Base-by-base conservation (phyloP, 2,888 invertebrate species). In the Aleiodes leptofemur region DNA sequence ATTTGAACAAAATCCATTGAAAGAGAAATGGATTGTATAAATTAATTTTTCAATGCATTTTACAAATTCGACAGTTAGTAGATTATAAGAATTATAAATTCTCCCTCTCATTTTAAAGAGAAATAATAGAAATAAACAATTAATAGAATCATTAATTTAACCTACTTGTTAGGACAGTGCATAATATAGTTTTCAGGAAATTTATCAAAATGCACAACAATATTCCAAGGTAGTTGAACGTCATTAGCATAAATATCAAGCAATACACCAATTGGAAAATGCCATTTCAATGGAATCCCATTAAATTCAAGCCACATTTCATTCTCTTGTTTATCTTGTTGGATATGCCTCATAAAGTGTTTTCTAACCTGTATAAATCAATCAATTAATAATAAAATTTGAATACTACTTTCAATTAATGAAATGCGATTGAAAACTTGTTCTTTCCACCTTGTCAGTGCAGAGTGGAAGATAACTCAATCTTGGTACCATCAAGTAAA, bases 251-350 rank as follows among this genome's bases (percentile, higher is more conserved):
- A 91, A 77, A 98, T 90, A 91, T 99, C 99, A 90, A 95, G 97
- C n/a, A 99, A 91, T 34, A 99, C 96, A 84, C 91, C 91, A 83
- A 95, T 95, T 5, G 95, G 95, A 87, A 94, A 94, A 83, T 96
- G 95, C 95, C 98, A 96, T 90, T 97, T 98, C 16, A 98, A 90
- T 1, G 98, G 96, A 80, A 94, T 95, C 1, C 97, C 97, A 90
- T 97, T 96, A 86, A 93, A 97, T 86, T 98, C 98, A 74, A 98
- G 91, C 98, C 98, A 98, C 93, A 98, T 95, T 90, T 97, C 97
- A 82, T 93, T 94, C 80, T 96, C 95, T 76, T 94, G 94, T 86
- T 94, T 95, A 74, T 88, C 86, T 87, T 94, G 94, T 43, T 95
- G 94, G 84, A 97, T 93, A 86, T 94, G 96, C 75, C 95, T 93